Evolutionary conservation across 1,140 invertebrate genomes (phyloP).

Genomic region (Batillaria attramentaria): DNA sequence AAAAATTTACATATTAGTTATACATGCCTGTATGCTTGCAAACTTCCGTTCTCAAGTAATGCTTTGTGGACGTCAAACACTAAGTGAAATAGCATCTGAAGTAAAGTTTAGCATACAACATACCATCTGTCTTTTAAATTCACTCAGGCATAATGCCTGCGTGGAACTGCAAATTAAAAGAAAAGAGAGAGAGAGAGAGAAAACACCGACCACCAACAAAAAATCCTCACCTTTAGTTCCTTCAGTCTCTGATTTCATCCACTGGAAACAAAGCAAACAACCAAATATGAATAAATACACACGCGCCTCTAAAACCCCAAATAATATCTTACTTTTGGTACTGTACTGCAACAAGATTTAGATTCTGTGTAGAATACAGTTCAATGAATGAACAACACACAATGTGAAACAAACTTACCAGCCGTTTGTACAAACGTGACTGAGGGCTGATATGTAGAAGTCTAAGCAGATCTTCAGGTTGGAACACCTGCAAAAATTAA

Average conservation of each 20-base stretch:
- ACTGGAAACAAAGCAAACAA: constrained; percentile 12
- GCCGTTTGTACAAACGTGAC: constrained; percentile 63
- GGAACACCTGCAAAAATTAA: constrained; percentile 62
- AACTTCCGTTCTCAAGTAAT: too few species aligned
- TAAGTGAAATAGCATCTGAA: too few species aligned
- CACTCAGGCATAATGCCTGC: too few species aligned
- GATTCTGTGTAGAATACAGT: background rate
- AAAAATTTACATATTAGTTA: too few species aligned
- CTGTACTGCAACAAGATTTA: background rate
- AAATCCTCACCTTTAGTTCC: constrained; percentile 16
- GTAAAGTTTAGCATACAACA: too few species aligned
- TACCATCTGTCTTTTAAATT: too few species aligned
- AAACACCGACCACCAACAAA: too few species aligned
- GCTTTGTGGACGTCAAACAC: too few species aligned
- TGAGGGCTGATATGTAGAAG: constrained; percentile 67
- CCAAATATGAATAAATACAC: background rate
- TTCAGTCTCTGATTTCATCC: constrained; percentile 7
- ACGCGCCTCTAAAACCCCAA: background rate
- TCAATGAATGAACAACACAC: background rate
- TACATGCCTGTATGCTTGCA: too few species aligned
- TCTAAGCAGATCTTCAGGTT: constrained; percentile 63
- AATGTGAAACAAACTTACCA: constrained; percentile 54
- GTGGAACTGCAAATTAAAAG: too few species aligned
- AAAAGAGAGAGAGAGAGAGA: background rate
- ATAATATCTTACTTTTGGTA: background rate